These are phyloP conservation scores for Aphidius ervi DNA, from an alignment of 1,140 invertebrate species.

Conservation along the genomic window DNA sequence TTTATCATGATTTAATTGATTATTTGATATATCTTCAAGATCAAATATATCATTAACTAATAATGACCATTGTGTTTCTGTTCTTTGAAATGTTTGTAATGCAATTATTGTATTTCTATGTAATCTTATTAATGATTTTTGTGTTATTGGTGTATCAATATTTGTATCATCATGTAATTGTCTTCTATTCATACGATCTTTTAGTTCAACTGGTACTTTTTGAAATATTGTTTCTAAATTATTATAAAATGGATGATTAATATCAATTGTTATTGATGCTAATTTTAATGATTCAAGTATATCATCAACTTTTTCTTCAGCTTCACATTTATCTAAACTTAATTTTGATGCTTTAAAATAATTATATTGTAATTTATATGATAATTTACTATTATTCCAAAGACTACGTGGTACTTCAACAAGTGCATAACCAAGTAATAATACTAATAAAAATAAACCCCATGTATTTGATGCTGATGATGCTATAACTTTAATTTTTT, in stretches of 20 bases:
- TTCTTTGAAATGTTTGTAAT: conserved; percentile 81
- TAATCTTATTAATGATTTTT: conserved; percentile 77
- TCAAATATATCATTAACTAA: conserved; percentile 75
- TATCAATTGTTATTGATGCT: conserved; percentile 63
- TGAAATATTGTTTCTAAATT: conserved; percentile 84
- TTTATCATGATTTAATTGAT: conserved; percentile 70
- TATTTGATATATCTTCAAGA: conserved; percentile 84
- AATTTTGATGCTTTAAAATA: conserved; percentile 98
- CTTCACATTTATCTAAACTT: conserved; percentile 93
- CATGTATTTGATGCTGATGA: conserved; percentile 99
- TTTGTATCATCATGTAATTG: conserved; percentile 63
- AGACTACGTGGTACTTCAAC: conserved; percentile 90
- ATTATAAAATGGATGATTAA: conserved; percentile 64
- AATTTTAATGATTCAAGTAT: conserved; percentile 81
- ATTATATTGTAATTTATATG: conserved; percentile 77
- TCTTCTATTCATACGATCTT: conserved; percentile 66
- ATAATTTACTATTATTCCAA: conserved; percentile 80
- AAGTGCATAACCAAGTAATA: conserved; percentile 93
- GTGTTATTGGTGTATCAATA: conserved; percentile 63
- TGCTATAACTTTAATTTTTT: conserved; percentile 92
- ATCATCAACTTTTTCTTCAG: conserved; percentile 94
- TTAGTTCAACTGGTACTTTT: conserved; percentile 76
- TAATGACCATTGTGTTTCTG: conserved; percentile 88
- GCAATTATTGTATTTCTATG: conserved; percentile 84
- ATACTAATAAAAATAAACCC: conserved; percentile 93